Conservation (phyloP, 2,888 invertebrate species). For the Tetheella fluctuosa region DNA sequence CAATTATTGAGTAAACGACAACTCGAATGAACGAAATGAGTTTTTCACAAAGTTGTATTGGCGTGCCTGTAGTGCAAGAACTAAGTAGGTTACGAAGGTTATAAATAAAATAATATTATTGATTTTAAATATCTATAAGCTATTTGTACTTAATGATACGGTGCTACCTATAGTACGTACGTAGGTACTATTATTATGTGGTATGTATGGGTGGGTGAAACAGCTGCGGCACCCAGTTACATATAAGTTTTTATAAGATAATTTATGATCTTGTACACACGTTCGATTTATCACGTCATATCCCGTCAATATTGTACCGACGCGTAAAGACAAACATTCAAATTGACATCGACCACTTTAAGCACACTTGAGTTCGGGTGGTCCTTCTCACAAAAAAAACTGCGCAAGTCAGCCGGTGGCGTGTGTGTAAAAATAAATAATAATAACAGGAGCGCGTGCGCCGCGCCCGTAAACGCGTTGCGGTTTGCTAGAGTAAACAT, state of each 20-base stretch:
- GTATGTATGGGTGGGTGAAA: neutral
- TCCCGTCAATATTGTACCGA: slow-evolving; percentile 2
- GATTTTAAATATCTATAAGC: neutral
- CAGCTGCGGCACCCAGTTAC: neutral
- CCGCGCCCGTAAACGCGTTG: slow-evolving; percentile 59
- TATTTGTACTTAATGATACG: neutral
- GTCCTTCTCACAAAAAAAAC: slow-evolving; percentile 59
- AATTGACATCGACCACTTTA: slow-evolving; percentile 31
- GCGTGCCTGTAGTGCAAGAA: neutral
- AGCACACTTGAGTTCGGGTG: slow-evolving; percentile 55
- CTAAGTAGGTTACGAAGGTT: neutral
- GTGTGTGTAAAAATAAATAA: slow-evolving; percentile 74
- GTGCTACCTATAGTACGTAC: neutral
- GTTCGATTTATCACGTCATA: slow-evolving; percentile 9
- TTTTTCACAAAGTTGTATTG: neutral
- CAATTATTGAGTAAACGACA: slow-evolving; percentile 4
- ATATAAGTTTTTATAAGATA: neutral
- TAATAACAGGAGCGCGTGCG: slow-evolving; percentile 63
- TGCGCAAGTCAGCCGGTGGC: slow-evolving; percentile 37
- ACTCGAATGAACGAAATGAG: slow-evolving; percentile 5
- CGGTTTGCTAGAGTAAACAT: slow-evolving; percentile 75
- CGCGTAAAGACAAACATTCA: slow-evolving; percentile 22
- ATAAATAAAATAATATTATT: neutral
- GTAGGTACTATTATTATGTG: neutral
- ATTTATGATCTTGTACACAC: slow-evolving; percentile 10